Evolutionary conservation across 1,140 invertebrate genomes (phyloP).

Genomic region (Procambarus clarkii): DNA sequence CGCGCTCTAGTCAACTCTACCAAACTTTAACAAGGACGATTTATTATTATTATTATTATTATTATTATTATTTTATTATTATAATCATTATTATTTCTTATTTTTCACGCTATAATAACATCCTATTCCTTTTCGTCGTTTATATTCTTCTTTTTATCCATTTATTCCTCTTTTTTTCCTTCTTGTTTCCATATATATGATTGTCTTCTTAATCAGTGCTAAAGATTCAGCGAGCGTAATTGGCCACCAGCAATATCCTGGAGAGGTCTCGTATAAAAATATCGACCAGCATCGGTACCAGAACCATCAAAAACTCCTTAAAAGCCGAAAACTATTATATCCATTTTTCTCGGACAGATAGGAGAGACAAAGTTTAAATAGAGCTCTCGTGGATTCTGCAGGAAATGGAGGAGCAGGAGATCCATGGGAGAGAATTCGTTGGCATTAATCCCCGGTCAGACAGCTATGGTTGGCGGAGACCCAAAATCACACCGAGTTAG

Average conservation of each 20-base stretch:
- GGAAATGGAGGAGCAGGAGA: not conserved
- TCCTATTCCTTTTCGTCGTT: no score
- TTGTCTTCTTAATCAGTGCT: no score
- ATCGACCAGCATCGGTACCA: not conserved
- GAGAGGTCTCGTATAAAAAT: not conserved
- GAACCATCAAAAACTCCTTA: not conserved
- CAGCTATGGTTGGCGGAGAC: not conserved
- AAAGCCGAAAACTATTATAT: not conserved
- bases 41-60: no score
- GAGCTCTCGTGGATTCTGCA: not conserved
- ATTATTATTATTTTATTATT: no score
- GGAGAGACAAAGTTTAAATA: not conserved
- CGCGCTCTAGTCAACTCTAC: no score
- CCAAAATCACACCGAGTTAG: not conserved
- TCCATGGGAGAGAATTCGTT: not conserved
- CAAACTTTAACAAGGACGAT: no score
- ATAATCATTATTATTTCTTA: no score
- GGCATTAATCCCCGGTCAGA: not conserved
- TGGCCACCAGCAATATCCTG: not conserved
- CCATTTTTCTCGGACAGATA: not conserved
- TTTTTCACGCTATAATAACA: no score
- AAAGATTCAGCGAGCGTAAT: no score
- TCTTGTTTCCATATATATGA: no score
- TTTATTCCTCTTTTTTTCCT: no score
- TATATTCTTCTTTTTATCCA: no score